Base-by-base conservation (phyloP, 2,797 vertebrate species). In the Phoxinus dragarum region DNA sequence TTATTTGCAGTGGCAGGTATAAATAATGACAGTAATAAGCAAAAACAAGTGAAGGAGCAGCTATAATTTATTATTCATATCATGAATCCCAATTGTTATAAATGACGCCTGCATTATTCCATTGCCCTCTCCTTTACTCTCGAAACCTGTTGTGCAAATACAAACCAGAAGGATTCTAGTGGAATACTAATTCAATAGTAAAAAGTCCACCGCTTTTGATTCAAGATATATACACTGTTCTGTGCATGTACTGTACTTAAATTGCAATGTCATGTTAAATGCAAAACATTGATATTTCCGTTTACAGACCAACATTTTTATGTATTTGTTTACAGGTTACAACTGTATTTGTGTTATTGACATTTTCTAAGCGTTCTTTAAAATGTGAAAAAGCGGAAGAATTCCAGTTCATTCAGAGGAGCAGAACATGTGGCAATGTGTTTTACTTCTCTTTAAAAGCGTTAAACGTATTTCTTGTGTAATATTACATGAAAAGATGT, bases 341-440 rank as follows among this genome's bases (percentile, higher is more conserved):
- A 49, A 38, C 49, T 38, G 14, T 68, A 6, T 82, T 92, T 90
- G 91, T 88, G 90, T 89, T 90, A 90, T 93, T 93, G 89, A 93
- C 89, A 89, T 89, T 89, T 93, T 93, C 89, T 86, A 56, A 89
- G 90, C 85, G 88, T 88, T 91, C 91, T 90, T 93, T 88, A 92
- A 94, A 90, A 92, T 92, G 93, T 90, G 91, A 93, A 93, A 92
- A 90, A 92, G 92, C 90, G 91, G 91, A 59, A 56, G 93, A 93
- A 90, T 91, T 92, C 89, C 89, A 90, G 40, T 87, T 84, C 82
- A 40, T 93, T 84, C 56, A 14, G 7, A 77, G 42, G 8, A 74
- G 27, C 61, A 40, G 49, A 69, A 44, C 34, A 85, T 21, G 3
- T 21, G 27, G 36, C 31, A 71, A 38, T 49, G 10, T 36, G 44